Percentiles rank a stretch among this genome's conserved stretches.
These are phyloP conservation scores for Aphelenchoides avenae DNA, from an alignment of 1,140 invertebrate species.

Conservation along the genomic window DNA sequence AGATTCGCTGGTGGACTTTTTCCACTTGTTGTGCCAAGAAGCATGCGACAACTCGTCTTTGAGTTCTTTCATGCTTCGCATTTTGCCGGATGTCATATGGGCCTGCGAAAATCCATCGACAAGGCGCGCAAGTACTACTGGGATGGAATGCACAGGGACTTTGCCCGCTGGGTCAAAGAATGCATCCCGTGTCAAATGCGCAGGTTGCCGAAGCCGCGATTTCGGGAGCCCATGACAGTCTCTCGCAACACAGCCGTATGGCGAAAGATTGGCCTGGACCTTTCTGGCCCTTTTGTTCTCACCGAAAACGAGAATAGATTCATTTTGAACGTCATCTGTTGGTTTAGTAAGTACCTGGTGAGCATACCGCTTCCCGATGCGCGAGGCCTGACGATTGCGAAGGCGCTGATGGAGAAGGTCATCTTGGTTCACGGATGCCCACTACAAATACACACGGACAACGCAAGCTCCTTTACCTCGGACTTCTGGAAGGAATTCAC, in stretches of 20 bases:
- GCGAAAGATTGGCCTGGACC: slow-evolving; percentile 13
- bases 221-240: slow-evolving; percentile 2
- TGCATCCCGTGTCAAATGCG: slow-evolving; percentile 13
- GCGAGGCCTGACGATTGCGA: slow-evolving; percentile 1
- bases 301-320: slow-evolving; percentile 4
- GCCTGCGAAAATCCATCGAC: neutral
- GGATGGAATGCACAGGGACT: slow-evolving; percentile 2
- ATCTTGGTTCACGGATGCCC: slow-evolving; percentile 3
- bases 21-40: too few relatives aligned
- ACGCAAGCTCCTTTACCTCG: slow-evolving; percentile 11
- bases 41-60: slow-evolving; percentile 11
- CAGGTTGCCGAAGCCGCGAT: slow-evolving; percentile 1
- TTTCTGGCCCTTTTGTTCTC: slow-evolving; percentile 7
- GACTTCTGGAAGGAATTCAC: slow-evolving; percentile 13
- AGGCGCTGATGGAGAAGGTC: slow-evolving; percentile 10
- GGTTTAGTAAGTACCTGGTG: slow-evolving; percentile 8
- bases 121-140: slow-evolving; percentile 19
- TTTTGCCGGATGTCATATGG: slow-evolving; percentile 14
- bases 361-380: slow-evolving; percentile 10
- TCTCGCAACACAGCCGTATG: neutral
- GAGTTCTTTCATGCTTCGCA: slow-evolving; percentile 11
- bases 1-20: too few relatives aligned
- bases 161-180: neutral
- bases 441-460: neutral
- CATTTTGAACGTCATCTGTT: slow-evolving; percentile 16